Conservation (phyloP, 2,797 vertebrate genomes). For the Picus viridis region DNA sequence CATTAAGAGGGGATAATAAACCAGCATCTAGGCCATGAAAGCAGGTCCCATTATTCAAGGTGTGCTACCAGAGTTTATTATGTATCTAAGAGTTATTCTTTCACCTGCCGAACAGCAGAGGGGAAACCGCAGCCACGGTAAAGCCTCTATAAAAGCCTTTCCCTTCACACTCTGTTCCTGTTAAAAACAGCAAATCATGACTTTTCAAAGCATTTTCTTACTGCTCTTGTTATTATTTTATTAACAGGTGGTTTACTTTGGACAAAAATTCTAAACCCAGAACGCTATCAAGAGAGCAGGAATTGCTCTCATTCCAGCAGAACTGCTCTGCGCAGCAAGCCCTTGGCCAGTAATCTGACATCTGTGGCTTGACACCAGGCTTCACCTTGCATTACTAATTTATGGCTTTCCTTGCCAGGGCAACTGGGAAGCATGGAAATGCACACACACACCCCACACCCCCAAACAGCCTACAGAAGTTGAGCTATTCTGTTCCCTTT, state of each 20-base stretch:
- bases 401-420: background rate
- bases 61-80: background rate
- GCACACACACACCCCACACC: background rate
- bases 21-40: background rate
- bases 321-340: background rate
- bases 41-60: background rate
- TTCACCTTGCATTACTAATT: background rate
- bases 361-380: background rate
- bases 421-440: background rate
- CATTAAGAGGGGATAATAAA: background rate
- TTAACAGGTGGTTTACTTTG: background rate
- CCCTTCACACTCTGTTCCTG: background rate
- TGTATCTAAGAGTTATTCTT: background rate
- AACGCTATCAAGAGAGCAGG: background rate
- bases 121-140: background rate
- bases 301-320: background rate
- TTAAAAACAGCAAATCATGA: fast-evolving
- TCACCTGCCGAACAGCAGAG: background rate
- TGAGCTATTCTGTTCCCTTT: background rate
- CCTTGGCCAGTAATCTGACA: background rate
- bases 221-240: background rate
- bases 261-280: background rate
- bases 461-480: background rate
- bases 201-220: background rate
- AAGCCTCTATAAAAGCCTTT: background rate